A percentile compares a stretch with the other conserved stretches of the same genome.
phyloP scores from a whole-genome alignment of 1,140 invertebrate species.

The Drosophila funebris region DNA sequence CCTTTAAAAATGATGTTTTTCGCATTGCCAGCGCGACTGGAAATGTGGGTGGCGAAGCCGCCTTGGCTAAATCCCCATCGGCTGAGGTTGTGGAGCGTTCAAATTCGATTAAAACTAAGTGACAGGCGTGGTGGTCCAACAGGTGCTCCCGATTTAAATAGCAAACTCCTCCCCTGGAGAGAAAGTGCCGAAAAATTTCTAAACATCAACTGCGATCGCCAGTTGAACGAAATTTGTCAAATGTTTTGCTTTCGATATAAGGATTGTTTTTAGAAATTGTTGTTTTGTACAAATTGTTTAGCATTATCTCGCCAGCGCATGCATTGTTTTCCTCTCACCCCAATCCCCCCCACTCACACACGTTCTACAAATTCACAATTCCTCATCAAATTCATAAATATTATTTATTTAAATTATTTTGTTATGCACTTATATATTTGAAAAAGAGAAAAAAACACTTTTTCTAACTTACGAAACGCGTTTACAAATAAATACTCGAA shows the following conservation, averaged over 20 bases:
- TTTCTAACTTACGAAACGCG: slow-evolving; percentile 58
- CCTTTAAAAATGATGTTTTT: slow-evolving; percentile 88
- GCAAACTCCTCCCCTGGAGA: background rate
- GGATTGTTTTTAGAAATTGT: slow-evolving; percentile 34
- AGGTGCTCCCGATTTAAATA: slow-evolving; percentile 15
- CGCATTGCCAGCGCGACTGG: slow-evolving; percentile 49
- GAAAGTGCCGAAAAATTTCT: slow-evolving; percentile 61
- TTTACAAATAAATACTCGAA: slow-evolving; percentile 57
- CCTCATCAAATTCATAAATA: slow-evolving; percentile 49
- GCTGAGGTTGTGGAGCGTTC: slow-evolving; percentile 54
- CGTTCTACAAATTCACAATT: background rate
- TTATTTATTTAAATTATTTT: slow-evolving; percentile 77
- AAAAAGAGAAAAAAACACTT: slow-evolving; percentile 28
- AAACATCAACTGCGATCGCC: slow-evolving; percentile 29
- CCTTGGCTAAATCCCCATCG: slow-evolving; percentile 45
- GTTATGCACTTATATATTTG: slow-evolving; percentile 56
- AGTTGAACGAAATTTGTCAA: slow-evolving; percentile 19
- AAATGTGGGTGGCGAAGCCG: slow-evolving; percentile 5
- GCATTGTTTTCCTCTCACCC: slow-evolving; percentile 27
- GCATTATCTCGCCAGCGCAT: slow-evolving; percentile 10
- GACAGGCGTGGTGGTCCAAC: slow-evolving; percentile 8
- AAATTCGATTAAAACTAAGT: slow-evolving; percentile 74
- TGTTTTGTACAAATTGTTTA: slow-evolving; percentile 52
- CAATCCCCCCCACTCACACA: background rate
- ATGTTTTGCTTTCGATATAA: slow-evolving; percentile 26